Evolutionary conservation across 2,888 invertebrate species (phyloP), one percentile per base, ranked within the genome.

Genomic region (Pimpla rufipes): DNA sequence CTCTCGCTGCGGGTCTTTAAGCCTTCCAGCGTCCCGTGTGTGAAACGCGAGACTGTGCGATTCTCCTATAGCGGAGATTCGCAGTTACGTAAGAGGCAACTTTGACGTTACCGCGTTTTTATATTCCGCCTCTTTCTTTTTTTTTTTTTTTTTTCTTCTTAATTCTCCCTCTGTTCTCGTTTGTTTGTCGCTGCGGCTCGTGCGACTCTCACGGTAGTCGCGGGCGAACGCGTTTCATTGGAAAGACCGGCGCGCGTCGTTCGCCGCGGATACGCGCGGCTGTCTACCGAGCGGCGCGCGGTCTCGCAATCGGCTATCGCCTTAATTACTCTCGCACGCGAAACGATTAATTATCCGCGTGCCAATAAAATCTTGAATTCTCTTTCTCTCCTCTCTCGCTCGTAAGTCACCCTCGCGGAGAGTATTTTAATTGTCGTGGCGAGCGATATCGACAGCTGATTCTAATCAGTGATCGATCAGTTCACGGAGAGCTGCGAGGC

Each of bases 311-410:
- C 62, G 47, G 10, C 29, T 42, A 37, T 2, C 42, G 57, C 70
- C 80, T 83, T 83, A 83, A 83, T 83, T 83, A 80, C 80, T 83
- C 83, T 80, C 73, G 62, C 77, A 70, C 83, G 83, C 74, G 40
- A 77, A 80, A 77, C 80, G 83, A 83, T 83, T 80, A 83, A 83
- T 83, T 83, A 83, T 83, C 74, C 68, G 62, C 68, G 62, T 83
- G 83, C 74, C 80, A 77, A 80, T 83, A 57, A 74, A 77, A 83
- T 80, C 52, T 29, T 47, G 11, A 42, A 79, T 71, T 79, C 52
- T 57, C 75, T 76, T 45, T 57, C 75, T 57, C 42, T 59, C 67
- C 50, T 62, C 79, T 29, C 66, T 42, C 23, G 45, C 42, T 66
- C 45, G 45, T 29, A 59, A 29, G 5, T 13, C 29, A 35, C 42